Evolutionary conservation across 1,140 invertebrate genomes (phyloP).

Genomic region (Lordiphosa clarofinis): DNA sequence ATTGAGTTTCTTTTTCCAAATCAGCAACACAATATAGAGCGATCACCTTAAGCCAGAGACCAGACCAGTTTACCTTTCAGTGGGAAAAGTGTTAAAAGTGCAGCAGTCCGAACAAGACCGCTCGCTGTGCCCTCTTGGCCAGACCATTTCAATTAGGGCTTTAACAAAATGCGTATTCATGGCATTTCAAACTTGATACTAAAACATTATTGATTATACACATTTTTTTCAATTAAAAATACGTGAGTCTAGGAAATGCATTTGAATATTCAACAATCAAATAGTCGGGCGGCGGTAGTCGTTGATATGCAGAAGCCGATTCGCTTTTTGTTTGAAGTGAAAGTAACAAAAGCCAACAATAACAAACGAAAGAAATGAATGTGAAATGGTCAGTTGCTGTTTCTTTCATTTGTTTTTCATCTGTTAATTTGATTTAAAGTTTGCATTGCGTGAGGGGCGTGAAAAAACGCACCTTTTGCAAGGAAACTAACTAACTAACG

Average conservation of each 20-base stretch:
- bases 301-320: conserved; percentile 63
- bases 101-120: conserved; percentile 25
- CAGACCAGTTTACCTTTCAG: no score
- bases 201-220: conserved; percentile 56
- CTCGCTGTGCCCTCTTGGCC: conserved; percentile 21
- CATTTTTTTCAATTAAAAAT: conserved; percentile 64
- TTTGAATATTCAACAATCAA: conserved; percentile 19
- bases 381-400: conserved; percentile 14
- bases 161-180: conserved; percentile 60
- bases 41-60: no score
- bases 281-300: conserved; percentile 31
- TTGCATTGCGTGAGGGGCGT: conserved; percentile 24
- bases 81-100: conserved; percentile 25
- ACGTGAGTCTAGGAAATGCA: conserved; percentile 14
- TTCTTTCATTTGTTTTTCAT: conserved; percentile 29
- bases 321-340: conserved; percentile 49
- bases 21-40: conserved; percentile 2
- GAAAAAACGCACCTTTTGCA: conserved; percentile 7
- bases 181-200: conserved; percentile 26
- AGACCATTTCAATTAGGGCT: conserved; percentile 58
- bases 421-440: conserved; percentile 33
- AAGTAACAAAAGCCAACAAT: conserved; percentile 27
- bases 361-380: no score
- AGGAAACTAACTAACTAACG: conserved; percentile 15
- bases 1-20: conserved; percentile 44